These are phyloP conservation scores for Chelonoidis abingdonii DNA, from an alignment of 2,113 vertebrate species.

Conservation along the genomic window DNA sequence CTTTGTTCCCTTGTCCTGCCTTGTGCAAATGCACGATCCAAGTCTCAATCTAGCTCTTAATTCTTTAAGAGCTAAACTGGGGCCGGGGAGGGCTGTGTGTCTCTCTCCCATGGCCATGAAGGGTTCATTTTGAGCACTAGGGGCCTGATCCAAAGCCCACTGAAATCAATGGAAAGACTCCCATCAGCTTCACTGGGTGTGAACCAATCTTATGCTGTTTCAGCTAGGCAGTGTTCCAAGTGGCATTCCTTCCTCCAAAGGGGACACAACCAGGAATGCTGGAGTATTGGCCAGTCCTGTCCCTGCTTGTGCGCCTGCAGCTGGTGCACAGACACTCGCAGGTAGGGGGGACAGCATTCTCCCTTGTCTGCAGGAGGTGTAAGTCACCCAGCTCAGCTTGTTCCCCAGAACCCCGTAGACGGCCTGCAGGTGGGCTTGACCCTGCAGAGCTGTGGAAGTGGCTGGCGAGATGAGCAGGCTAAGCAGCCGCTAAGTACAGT, in stretches of 20 bases:
- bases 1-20: not conserved
- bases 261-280: not conserved
- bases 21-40: not conserved
- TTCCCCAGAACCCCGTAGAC: not conserved
- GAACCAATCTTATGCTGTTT: not conserved
- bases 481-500: not conserved
- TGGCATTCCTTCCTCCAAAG: not conserved
- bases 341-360: not conserved
- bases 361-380: not conserved
- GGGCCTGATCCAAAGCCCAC: not conserved
- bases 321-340: rapidly evolving
- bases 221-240: not conserved
- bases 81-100: too few relatives aligned
- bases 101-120: not conserved
- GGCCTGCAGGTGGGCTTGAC: not conserved
- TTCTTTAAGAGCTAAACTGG: not conserved
- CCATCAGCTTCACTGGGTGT: not conserved
- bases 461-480: not conserved
- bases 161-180: not conserved
- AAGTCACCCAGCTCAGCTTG: not conserved
- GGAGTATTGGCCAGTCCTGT: not conserved
- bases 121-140: not conserved
- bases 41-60: not conserved
- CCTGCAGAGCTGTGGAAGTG: rapidly evolving
- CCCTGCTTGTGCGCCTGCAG: not conserved